phyloP scores from a whole-genome alignment of 2,797 vertebrate species.

The Eidolon dupreanum region DNA sequence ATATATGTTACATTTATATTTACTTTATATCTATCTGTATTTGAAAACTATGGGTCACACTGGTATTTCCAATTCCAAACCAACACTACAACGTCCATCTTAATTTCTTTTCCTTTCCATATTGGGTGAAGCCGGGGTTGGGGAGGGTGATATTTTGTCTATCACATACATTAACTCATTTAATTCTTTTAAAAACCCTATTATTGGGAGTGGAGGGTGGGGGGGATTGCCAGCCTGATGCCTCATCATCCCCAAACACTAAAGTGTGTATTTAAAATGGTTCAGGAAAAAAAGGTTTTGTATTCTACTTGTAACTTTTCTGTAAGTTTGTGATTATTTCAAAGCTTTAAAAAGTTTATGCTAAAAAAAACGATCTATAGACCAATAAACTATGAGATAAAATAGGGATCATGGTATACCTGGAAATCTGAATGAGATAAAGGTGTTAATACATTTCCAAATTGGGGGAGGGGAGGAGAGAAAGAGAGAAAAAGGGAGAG shows the following conservation, averaged over 20 bases:
- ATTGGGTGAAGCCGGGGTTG: not conserved
- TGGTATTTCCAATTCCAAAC: not conserved
- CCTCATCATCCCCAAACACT: not conserved
- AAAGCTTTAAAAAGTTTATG: not conserved
- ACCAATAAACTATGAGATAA: not conserved
- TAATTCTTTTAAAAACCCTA: not conserved
- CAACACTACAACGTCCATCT: not conserved
- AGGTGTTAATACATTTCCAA: not conserved
- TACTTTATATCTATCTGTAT: not conserved
- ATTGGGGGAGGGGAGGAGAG: not conserved
- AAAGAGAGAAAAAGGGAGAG: not conserved
- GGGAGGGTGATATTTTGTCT: not conserved
- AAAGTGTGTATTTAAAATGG: not conserved
- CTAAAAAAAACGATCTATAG: not conserved
- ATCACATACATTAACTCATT: not conserved
- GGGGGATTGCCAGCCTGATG: not conserved
- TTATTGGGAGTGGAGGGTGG: not conserved
- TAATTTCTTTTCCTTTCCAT: not conserved
- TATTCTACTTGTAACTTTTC: not conserved
- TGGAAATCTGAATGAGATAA: not conserved
- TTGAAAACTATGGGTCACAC: not conserved
- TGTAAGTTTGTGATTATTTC: not conserved
- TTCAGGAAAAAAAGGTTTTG: not conserved
- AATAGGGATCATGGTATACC: not conserved
- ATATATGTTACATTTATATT: not conserved